Evolutionary conservation across 2,113 vertebrate species (phyloP).

Genomic region (Girardinichthys multiradiatus): DNA sequence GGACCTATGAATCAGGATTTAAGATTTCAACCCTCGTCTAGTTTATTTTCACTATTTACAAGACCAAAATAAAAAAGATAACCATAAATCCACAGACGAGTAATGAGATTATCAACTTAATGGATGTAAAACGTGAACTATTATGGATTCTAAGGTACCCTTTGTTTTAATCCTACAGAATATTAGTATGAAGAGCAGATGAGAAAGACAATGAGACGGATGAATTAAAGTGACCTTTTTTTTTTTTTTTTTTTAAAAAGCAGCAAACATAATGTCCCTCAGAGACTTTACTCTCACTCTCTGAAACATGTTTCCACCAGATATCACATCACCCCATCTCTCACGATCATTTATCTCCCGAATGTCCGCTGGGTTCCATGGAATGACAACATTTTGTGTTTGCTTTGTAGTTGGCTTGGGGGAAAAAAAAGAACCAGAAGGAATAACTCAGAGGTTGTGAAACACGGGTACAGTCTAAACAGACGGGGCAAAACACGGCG

Average conservation of each 20-base stretch:
- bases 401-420: conserved; percentile 60
- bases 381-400: conserved; percentile 53
- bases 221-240: conserved; percentile 84
- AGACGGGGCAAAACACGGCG: conserved; percentile 61
- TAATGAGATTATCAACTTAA: conserved; percentile 40
- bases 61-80: conserved; percentile 68
- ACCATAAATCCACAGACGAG: conserved; percentile 52
- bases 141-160: conserved; percentile 45
- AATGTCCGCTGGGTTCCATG: conserved; percentile 61
- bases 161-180: conserved; percentile 55
- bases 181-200: conserved; percentile 52
- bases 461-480: conserved; percentile 66
- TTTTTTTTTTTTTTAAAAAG: too few relatives aligned
- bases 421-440: conserved; percentile 60
- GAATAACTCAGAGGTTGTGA: conserved; percentile 54
- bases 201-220: conserved; percentile 72
- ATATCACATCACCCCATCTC: conserved; percentile 68
- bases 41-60: conserved; percentile 80
- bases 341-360: conserved; percentile 58
- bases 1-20: conserved; percentile 56
- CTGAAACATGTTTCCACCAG: conserved; percentile 64
- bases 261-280: conserved; percentile 79
- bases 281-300: conserved; percentile 69
- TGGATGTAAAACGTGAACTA: conserved; percentile 32
- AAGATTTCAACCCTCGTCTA: conserved; percentile 75